Conservation (phyloP, 2,888 invertebrate genomes). For the Nemurella pictetii region DNA sequence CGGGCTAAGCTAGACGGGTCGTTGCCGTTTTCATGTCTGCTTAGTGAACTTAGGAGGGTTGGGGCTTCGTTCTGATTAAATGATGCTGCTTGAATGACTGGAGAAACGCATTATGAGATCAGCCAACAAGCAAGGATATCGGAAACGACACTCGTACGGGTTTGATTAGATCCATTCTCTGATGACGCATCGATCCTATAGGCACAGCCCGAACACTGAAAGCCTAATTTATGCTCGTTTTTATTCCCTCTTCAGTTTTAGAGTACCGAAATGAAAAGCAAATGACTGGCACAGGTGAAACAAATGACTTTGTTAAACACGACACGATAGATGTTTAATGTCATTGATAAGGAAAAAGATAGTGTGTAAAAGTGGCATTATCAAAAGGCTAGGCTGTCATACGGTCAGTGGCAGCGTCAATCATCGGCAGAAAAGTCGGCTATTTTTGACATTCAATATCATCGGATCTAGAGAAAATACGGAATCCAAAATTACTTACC, state of each 20-base stretch:
- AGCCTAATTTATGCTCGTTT: not conserved
- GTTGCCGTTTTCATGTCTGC: not conserved
- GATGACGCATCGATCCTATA: constrained; percentile 65
- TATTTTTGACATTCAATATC: constrained; percentile 52
- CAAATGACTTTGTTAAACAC: not conserved
- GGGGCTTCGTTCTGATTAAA: not conserved
- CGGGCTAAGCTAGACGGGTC: not conserved
- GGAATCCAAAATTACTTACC: constrained; percentile 77
- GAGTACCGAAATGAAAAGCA: not conserved
- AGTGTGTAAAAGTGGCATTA: not conserved
- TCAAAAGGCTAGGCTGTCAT: constrained; percentile 43
- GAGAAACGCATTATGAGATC: not conserved
- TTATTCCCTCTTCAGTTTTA: not conserved
- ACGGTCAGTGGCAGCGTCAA: constrained; percentile 48
- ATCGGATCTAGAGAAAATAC: constrained; percentile 41
- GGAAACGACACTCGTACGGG: not conserved
- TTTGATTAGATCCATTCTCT: constrained; percentile 43
- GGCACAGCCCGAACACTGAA: constrained; percentile 33
- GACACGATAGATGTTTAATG: not conserved
- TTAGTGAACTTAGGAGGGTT: not conserved
- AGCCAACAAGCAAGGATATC: not conserved
- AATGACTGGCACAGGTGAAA: constrained; percentile 5
- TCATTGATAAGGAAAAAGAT: not conserved
- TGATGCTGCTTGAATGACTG: not conserved
- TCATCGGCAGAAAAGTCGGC: constrained; percentile 57